Evolutionary conservation across 2,797 vertebrate genomes (phyloP), one percentile per base, ranked within the genome.

Genomic region (Lateolabrax maculatus): DNA sequence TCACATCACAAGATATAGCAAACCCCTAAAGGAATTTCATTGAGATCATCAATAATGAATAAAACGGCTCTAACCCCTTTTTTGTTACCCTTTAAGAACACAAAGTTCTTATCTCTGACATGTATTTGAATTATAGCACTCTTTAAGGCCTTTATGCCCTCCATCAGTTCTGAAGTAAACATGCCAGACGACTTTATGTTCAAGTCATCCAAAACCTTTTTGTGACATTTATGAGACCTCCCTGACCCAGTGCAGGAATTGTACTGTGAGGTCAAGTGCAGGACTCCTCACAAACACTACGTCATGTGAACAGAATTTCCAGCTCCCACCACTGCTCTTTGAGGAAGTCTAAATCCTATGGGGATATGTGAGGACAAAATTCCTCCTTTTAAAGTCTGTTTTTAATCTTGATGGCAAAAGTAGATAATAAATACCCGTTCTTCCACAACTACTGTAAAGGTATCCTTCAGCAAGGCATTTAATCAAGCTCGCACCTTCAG

Each of bases 171-270:
- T 67, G 46, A 70, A 72, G 64, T 66, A 77, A 90, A 83, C 82
- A 56, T 8, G 2, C 31, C 19, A 44, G 55, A 51, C 29, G 5
- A 62, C 71, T 86, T 84, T 77, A 70, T 57, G 66, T 71, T 84
- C 21, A 77, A 87, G 74, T 74, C 53, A 39, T 78, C 18, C 71
- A 71, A 89, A 87, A 76, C 53, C 41, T 86, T 82, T 66, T 4
- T 43, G 53, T 84, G 90, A 90, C 88, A 80, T 94, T 93, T 93
- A 92, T 83, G 65, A 88, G 91, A 79, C 84, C 73, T 57, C 52
- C 3, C 41, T 90, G 93, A 87, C 85, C 87, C 75, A 6, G 0
- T 57, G 16, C 19, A 82, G 58, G 81, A 78, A 86, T 76, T 64
- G 55, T 79, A 75, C 73, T 63, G 73, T 52, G 21, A 87, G 73